A percentile compares a stretch with the other conserved stretches of the same genome.
phyloP scores from a whole-genome alignment of 2,888 invertebrate species.

The Eueremaeus valkanovi region DNA sequence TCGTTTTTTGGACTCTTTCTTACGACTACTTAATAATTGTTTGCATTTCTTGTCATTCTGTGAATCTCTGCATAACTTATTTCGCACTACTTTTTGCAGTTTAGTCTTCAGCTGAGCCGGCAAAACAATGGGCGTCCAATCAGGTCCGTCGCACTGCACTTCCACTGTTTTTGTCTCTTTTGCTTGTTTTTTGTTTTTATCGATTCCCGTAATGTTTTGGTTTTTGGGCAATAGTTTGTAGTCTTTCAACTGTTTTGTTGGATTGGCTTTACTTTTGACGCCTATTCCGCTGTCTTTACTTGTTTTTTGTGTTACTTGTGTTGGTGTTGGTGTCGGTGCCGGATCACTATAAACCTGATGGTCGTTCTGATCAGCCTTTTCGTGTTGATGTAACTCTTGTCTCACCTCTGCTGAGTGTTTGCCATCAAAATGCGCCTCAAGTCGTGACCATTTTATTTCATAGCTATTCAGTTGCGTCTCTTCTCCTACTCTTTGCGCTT shows the following conservation, averaged over 20 bases:
- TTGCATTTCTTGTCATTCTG: neutral
- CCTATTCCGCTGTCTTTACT: neutral
- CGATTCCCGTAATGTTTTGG: neutral
- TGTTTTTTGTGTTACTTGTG: neutral
- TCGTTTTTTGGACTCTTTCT: neutral
- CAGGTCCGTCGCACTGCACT: conserved; percentile 33
- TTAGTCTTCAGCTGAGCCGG: conserved; percentile 6
- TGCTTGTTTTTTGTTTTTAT: neutral
- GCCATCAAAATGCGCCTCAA: neutral
- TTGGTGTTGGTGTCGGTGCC: neutral
- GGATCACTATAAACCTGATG: neutral
- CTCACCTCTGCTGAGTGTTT: no score
- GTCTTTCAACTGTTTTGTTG: conserved; percentile 10
- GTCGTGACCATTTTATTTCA: neutral
- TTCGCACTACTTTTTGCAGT: neutral
- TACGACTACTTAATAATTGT: no score
- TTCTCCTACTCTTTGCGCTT: neutral
- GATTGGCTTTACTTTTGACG: neutral
- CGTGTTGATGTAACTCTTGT: neutral
- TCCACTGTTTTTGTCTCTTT: conserved; percentile 32
- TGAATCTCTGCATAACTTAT: neutral
- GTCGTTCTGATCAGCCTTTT: no score
- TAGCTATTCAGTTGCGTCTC: neutral
- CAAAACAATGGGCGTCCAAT: conserved; percentile 32
- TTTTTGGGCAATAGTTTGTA: conserved; percentile 3